phyloP scores from a whole-genome alignment of 2,113 vertebrate species.

The Neodon shergylaensis region DNA sequence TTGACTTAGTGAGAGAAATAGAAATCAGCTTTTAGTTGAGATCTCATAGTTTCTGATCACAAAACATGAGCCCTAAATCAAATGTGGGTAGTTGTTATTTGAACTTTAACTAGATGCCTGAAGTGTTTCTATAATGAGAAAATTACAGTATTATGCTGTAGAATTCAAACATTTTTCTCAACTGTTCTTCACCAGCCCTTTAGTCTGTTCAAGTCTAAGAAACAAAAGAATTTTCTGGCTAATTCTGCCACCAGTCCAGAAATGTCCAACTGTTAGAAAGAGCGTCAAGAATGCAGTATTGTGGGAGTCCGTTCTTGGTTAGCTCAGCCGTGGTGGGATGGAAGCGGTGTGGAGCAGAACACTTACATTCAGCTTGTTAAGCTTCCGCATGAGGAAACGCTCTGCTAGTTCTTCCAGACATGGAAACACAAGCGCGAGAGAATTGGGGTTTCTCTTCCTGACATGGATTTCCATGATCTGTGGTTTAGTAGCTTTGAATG shows the following conservation, averaged over 20 bases:
- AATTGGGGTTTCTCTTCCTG: not conserved
- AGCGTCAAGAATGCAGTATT: constrained; percentile 45
- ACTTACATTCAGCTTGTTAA: constrained; percentile 42
- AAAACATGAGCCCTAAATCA: constrained; percentile 52
- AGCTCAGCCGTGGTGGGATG: constrained; percentile 32
- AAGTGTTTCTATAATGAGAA: constrained; percentile 55
- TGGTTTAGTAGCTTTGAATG: constrained; percentile 1
- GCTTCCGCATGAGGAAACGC: not conserved
- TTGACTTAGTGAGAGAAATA: constrained; percentile 37
- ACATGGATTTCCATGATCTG: not conserved
- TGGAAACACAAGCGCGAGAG: not conserved
- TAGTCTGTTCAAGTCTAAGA: constrained; percentile 54
- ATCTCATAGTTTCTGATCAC: constrained; percentile 34
- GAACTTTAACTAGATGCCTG: constrained; percentile 32
- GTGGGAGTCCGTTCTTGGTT: not conserved
- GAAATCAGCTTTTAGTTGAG: constrained; percentile 1
- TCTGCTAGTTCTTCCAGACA: not conserved
- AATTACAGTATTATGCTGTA: constrained; percentile 27
- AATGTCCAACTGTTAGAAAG: constrained; percentile 39
- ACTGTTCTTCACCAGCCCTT: constrained; percentile 62
- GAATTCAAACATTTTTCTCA: constrained; percentile 56
- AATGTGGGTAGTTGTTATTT: constrained; percentile 46
- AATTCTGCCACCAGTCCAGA: not conserved
- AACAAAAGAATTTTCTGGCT: constrained; percentile 47
- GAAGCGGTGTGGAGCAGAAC: not conserved